Evolutionary conservation across 2,113 vertebrate species (phyloP).

Genomic region (Euleptes europaea): DNA sequence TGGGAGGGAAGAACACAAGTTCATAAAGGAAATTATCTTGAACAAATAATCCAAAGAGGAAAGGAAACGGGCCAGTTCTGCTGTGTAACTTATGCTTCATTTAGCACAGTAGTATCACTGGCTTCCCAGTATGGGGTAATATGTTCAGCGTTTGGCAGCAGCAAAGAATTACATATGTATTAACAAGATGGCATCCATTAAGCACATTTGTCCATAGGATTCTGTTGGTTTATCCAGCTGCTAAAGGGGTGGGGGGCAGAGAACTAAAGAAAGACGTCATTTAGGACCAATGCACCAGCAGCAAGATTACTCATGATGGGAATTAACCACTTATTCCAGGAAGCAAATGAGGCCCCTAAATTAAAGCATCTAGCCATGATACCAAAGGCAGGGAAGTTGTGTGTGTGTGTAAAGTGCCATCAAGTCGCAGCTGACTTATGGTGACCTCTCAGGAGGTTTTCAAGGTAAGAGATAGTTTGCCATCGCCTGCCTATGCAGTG

Average conservation of each 20-base stretch:
- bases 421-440: too few species aligned
- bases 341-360: background rate
- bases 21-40: background rate
- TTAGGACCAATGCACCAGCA: background rate
- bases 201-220: background rate
- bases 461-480: too few species aligned
- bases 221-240: background rate
- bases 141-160: background rate
- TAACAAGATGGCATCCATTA: background rate
- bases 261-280: background rate
- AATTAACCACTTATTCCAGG: background rate
- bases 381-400: background rate
- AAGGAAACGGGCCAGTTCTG: background rate
- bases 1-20: background rate
- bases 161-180: background rate
- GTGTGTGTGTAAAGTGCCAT: too few species aligned
- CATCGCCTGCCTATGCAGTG: too few species aligned
- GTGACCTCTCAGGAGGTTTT: too few species aligned
- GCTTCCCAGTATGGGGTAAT: background rate
- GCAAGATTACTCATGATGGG: too few species aligned
- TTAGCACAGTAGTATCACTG: conserved; percentile 5
- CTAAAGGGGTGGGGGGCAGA: background rate
- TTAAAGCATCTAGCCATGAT: background rate
- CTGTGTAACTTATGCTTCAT: conserved; percentile 4
- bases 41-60: background rate